Evolutionary conservation across 1,140 invertebrate genomes (phyloP), one percentile per base, ranked within the genome.

Genomic region (Phenacoccus solenopsis): DNA sequence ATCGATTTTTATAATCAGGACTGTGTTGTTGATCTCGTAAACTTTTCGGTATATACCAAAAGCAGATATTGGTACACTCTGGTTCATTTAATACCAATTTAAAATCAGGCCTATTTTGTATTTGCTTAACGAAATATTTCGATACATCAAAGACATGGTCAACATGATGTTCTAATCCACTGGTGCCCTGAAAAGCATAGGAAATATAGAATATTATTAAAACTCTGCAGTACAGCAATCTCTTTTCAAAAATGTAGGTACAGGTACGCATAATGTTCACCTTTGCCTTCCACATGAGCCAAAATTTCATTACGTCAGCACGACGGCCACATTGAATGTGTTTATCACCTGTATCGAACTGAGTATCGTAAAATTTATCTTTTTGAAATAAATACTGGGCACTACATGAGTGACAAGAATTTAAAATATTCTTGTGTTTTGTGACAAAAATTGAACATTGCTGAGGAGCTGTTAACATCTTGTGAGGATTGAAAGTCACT

Each of bases 221-320:
- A n/a, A n/a, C n/a, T n/a, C n/a, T n/a, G n/a, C n/a, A n/a, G n/a
- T n/a, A n/a, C n/a, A n/a, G n/a, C n/a, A n/a, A 68, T 27, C 4
- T 70, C 61, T 28, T 69, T 70, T 9, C 49, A 7, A 70, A 27
- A 13, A 9, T 61, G 16, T 61, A 9, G 22, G n/a, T n/a, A 24
- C 10, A 61, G 10, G 16, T 61, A 10, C 20, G 67, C 5, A 22
- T 32, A 67, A 12, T 25, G 5, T 61, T 32, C 73, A 82, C 82
- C 78, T 95, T 96, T 0, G 91, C 91, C 75, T 94, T 93, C 96
- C 95, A 98, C 93, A 96, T 96, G 73, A 94, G 88, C 95, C 95
- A 98, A 75, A 98, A 91, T 78, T 98, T 98, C 59, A 97, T 83
- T 1, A 96, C 90, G 76, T 98, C 95, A 12, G 93, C 94, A 72